Evolutionary conservation across 2,888 invertebrate species (phyloP).

Genomic region (Lepidochitona cinerea): DNA sequence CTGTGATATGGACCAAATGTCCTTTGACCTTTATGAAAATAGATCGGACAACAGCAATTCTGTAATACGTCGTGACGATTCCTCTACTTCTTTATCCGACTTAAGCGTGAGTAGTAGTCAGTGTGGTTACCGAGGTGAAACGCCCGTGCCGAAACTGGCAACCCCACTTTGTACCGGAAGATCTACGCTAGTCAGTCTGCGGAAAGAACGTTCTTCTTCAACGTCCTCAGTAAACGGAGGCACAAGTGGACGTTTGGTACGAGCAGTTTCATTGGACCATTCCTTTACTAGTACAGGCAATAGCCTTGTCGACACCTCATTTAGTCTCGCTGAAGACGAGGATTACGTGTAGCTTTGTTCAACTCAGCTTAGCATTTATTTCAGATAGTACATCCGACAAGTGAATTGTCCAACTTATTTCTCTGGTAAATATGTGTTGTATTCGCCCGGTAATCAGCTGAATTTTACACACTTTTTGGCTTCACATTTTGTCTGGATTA

Average conservation of each 20-base stretch:
- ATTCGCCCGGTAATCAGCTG: no score
- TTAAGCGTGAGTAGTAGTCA: not conserved
- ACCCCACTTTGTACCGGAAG: constrained; percentile 60
- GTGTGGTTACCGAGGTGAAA: constrained; percentile 39
- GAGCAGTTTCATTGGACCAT: constrained; percentile 42
- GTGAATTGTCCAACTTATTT: no score
- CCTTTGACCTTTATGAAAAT: not conserved
- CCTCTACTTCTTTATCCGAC: constrained; percentile 13
- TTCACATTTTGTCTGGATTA: no score
- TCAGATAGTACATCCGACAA: no score
- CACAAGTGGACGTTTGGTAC: constrained; percentile 30
- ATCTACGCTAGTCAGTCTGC: constrained; percentile 47
- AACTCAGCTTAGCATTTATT: no score
- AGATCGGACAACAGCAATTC: not conserved
- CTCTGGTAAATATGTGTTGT: no score
- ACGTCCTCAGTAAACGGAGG: not conserved
- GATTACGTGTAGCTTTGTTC: constrained; percentile 45
- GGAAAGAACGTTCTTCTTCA: constrained; percentile 22
- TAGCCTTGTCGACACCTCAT: constrained; percentile 21
- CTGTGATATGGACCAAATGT: not conserved
- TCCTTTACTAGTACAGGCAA: constrained; percentile 33
- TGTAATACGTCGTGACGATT: constrained; percentile 6
- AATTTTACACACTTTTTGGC: no score
- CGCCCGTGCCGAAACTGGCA: constrained; percentile 50
- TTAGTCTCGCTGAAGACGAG: constrained; percentile 30